Evolutionary conservation across 2,113 vertebrate species (phyloP).

Genomic region (Triplophysa siluroides): DNA sequence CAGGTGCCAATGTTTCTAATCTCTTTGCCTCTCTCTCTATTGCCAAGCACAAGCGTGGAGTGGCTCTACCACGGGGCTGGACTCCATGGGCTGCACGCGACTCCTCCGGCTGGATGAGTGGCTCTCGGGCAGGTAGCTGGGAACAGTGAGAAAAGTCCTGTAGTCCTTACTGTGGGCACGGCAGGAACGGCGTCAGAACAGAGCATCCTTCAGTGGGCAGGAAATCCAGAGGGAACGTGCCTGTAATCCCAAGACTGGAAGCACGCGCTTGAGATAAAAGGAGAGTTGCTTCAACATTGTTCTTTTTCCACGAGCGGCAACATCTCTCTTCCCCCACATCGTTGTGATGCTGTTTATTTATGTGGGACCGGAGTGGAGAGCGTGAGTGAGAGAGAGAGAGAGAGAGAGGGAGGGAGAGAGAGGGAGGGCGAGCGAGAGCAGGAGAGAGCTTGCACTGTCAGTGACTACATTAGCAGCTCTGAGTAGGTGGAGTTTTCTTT

Average conservation of each 20-base stretch:
- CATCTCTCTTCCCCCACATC: constrained; percentile 55
- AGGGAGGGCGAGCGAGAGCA: constrained; percentile 23
- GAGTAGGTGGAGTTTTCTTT: constrained; percentile 78
- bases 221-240: constrained; percentile 11
- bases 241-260: constrained; percentile 51
- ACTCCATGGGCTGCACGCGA: constrained; percentile 52
- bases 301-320: constrained; percentile 54
- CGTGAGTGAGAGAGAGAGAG: constrained; percentile 27
- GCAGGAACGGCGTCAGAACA: constrained; percentile 39
- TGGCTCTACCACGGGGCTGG: constrained; percentile 37
- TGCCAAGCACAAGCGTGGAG: constrained; percentile 34
- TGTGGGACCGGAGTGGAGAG: constrained; percentile 44
- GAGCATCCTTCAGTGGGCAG: constrained; percentile 57
- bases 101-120: constrained; percentile 42
- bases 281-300: constrained; percentile 57
- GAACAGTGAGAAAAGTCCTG: constrained; percentile 45
- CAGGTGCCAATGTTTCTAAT: constrained; percentile 46
- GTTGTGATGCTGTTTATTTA: constrained; percentile 54
- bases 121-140: constrained; percentile 15
- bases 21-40: constrained; percentile 36
- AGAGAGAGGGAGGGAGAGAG: constrained; percentile 19
- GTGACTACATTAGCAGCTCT: constrained; percentile 74
- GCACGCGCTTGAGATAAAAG: constrained; percentile 36
- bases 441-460: constrained; percentile 60
- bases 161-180: constrained; percentile 47